Percentiles rank a stretch among this genome's conserved stretches.
These are phyloP conservation scores for Drosophila pandora DNA, from an alignment of 1,140 invertebrate species.

Conservation along the genomic window DNA sequence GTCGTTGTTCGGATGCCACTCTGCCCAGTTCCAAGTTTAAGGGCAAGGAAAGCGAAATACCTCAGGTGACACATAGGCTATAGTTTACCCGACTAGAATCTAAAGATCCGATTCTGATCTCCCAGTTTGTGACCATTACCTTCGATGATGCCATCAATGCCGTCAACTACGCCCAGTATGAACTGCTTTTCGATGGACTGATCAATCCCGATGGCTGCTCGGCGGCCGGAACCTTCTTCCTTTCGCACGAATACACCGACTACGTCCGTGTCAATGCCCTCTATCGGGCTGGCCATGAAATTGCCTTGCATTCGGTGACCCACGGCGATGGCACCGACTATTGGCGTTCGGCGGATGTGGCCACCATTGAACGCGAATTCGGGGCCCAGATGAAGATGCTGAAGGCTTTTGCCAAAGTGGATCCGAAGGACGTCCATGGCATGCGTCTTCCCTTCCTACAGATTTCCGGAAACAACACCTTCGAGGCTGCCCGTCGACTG, in stretches of 20 bases:
- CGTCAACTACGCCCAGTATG: slow-evolving; percentile 87
- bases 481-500: slow-evolving; percentile 84
- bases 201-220: slow-evolving; percentile 87
- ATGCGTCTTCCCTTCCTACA: slow-evolving; percentile 88
- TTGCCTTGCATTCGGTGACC: slow-evolving; percentile 87
- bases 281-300: slow-evolving; percentile 88
- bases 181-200: slow-evolving; percentile 86
- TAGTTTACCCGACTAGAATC: too few relatives aligned
- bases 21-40: slow-evolving; percentile 72
- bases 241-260: slow-evolving; percentile 89
- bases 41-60: slow-evolving; percentile 61
- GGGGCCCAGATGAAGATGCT: slow-evolving; percentile 85
- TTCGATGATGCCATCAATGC: slow-evolving; percentile 89
- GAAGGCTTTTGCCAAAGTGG: slow-evolving; percentile 85
- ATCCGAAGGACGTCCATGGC: slow-evolving; percentile 84
- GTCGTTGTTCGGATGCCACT: slow-evolving; percentile 84
- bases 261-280: slow-evolving; percentile 87
- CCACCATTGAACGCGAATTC: slow-evolving; percentile 85
- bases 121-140: slow-evolving; percentile 86
- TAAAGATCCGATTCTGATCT: slow-evolving; percentile 50
- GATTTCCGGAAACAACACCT: slow-evolving; percentile 86
- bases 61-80: too few relatives aligned
- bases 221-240: slow-evolving; percentile 87
- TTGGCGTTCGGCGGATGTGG: slow-evolving; percentile 84
- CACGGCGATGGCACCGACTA: slow-evolving; percentile 84